Percentiles rank a stretch among this genome's conserved stretches.
These are phyloP conservation scores for Parelbella ahira DNA, from an alignment of 2,888 invertebrate species.

Conservation along the genomic window DNA sequence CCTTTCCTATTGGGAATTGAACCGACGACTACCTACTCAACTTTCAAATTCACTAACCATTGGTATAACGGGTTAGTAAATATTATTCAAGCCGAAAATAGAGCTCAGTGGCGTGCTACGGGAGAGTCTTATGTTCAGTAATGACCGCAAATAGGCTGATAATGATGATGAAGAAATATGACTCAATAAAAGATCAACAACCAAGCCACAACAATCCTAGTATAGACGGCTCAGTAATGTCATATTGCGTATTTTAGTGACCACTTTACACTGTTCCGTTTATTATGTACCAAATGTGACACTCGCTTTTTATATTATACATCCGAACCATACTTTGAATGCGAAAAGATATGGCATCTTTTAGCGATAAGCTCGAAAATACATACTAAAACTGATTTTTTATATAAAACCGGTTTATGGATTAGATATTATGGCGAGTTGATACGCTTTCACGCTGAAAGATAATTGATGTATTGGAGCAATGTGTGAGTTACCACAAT, in stretches of 20 bases:
- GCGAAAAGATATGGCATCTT: conserved; percentile 18
- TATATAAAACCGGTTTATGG: background rate
- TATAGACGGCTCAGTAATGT: conserved; percentile 6
- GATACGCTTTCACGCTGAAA: too few relatives aligned
- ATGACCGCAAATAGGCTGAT: too few relatives aligned
- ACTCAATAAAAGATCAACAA: background rate
- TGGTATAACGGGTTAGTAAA: too few relatives aligned
- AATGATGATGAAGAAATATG: too few relatives aligned
- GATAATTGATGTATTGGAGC: too few relatives aligned
- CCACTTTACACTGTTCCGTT: conserved; percentile 37
- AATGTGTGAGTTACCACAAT: too few relatives aligned
- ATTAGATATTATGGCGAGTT: background rate
- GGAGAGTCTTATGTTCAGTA: too few relatives aligned
- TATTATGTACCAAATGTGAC: conserved; percentile 37
- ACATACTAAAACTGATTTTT: conserved; percentile 7
- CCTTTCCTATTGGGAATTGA: too few relatives aligned
- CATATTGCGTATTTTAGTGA: conserved; percentile 39
- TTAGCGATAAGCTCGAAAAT: conserved; percentile 5
- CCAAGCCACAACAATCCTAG: conserved; percentile 6
- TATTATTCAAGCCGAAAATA: too few relatives aligned
- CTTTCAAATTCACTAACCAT: too few relatives aligned
- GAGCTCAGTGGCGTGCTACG: too few relatives aligned
- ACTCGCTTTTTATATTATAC: conserved; percentile 25
- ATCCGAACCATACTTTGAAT: conserved; percentile 12
- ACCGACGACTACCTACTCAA: too few relatives aligned